phyloP scores from a whole-genome alignment of 2,113 vertebrate species.

The Mastomys coucha region DNA sequence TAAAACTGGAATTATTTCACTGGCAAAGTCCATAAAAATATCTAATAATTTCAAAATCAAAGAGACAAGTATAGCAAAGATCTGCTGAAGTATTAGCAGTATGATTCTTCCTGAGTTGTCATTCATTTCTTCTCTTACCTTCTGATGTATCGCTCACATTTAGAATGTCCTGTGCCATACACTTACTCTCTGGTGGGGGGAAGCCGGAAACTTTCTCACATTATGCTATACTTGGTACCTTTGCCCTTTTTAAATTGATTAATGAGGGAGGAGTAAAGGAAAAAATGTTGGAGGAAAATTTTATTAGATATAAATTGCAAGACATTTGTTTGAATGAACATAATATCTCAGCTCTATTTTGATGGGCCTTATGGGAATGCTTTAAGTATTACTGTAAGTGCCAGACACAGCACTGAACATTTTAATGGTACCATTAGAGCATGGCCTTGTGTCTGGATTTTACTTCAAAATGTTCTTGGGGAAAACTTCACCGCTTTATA shows the following conservation, averaged over 20 bases:
- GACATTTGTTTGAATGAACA: conserved; percentile 77
- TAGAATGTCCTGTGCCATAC: background rate
- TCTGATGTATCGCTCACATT: background rate
- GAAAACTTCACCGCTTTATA: conserved; percentile 62
- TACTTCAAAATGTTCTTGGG: conserved; percentile 70
- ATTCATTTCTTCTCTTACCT: conserved; percentile 41
- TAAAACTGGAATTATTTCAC: conserved; percentile 82
- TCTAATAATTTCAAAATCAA: conserved; percentile 76
- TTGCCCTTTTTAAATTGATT: conserved; percentile 67
- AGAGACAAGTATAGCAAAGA: conserved; percentile 60
- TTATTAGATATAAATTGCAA: conserved; percentile 79
- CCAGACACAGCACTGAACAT: conserved; percentile 50
- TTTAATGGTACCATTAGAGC: conserved; percentile 66
- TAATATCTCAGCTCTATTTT: conserved; percentile 67
- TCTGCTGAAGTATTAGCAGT: conserved; percentile 17
- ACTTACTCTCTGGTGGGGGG: background rate
- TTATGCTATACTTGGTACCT: background rate
- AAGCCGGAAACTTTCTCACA: conserved; percentile 31
- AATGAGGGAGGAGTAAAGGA: conserved; percentile 68
- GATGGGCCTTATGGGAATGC: conserved; percentile 71
- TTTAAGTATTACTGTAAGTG: conserved; percentile 65
- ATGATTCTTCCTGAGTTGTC: conserved; percentile 60
- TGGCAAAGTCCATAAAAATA: conserved; percentile 75
- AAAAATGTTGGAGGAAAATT: conserved; percentile 68
- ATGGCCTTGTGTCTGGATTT: conserved; percentile 63